These are phyloP conservation scores for Catagonus wagneri DNA, from an alignment of 2,113 vertebrate species.

Conservation along the genomic window DNA sequence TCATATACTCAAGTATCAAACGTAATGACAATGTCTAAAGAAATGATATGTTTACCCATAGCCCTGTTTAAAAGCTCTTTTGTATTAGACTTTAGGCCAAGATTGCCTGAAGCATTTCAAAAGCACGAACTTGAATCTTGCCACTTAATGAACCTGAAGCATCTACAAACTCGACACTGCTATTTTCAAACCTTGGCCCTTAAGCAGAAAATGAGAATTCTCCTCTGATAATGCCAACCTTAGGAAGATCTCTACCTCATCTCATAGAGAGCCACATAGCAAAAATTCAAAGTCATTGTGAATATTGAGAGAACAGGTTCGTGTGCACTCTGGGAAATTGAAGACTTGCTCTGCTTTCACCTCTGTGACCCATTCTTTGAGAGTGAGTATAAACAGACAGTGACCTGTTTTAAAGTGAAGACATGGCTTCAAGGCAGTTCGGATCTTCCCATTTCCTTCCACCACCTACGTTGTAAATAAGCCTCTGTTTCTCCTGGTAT, in stretches of 20 bases:
- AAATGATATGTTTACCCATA: not conserved
- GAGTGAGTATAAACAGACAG: not conserved
- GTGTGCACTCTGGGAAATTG: not conserved
- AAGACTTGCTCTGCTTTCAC: not conserved
- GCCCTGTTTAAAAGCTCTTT: constrained; percentile 17
- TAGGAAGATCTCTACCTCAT: not conserved
- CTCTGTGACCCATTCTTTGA: not conserved
- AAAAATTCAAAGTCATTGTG: not conserved
- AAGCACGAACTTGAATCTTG: not conserved
- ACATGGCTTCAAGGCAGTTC: not conserved
- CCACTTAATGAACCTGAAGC: not conserved
- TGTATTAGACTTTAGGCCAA: not conserved
- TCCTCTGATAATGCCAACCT: not conserved
- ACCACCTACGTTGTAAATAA: constrained; percentile 17
- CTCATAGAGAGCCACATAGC: not conserved
- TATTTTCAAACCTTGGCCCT: not conserved
- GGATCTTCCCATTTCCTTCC: not conserved
- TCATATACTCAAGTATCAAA: constrained; percentile 44
- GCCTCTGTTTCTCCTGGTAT: not conserved
- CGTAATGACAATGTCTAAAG: constrained; percentile 32
- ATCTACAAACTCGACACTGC: not conserved
- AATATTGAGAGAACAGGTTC: not conserved
- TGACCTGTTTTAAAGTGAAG: constrained; percentile 29
- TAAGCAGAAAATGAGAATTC: not conserved
- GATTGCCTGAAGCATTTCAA: not conserved